Evolutionary conservation across 2,797 vertebrate genomes (phyloP), one percentile per base, ranked within the genome.

Genomic region (Coilia nasus): DNA sequence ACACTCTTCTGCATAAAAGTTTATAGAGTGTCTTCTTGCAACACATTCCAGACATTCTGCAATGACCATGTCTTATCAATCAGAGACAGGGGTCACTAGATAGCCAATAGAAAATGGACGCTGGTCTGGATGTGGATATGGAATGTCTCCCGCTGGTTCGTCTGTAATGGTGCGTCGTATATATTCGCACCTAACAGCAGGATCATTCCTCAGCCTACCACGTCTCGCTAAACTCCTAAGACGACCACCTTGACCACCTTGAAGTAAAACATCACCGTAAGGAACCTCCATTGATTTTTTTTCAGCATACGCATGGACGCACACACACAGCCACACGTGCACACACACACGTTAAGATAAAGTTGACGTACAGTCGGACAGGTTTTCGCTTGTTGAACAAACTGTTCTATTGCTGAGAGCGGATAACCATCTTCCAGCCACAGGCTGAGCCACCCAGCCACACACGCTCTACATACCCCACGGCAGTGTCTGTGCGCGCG

Each of bases 401-500:
- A 41, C 67, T 35, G 67, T 35, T 41, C 28, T 12, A 2, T 35
- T 35, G 67, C 14, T 75, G 15, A 35, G 15, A 35, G 67, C 12
- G 67, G 67, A 75, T 75, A 75, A 75, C 9, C 28, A 75, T 75
- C 67, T 35, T 19, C 28, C 15, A 75, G 14, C 67, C 67, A 35
- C 67, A 71, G 67, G 67, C 67, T 71, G 3, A 71, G 67, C 67
- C 67, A 71, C 67, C 67, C 28, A 31, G 25, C 23, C 67, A 75
- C 67, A 75, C 28, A 17, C 67, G 6, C 14, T 19, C 3, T 14
- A 75, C 28, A 75, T 28, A 75, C 67, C 31, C 67, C 28, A 75
- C 28, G 35, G 67, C 67, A 17, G 15, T 41, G 28, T 25, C 11
- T 25, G 62, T 28, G 62, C 28, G 23, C 28, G 62, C 28, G 62